Conservation (phyloP, 2,888 invertebrate species). For the Neria commutata region DNA sequence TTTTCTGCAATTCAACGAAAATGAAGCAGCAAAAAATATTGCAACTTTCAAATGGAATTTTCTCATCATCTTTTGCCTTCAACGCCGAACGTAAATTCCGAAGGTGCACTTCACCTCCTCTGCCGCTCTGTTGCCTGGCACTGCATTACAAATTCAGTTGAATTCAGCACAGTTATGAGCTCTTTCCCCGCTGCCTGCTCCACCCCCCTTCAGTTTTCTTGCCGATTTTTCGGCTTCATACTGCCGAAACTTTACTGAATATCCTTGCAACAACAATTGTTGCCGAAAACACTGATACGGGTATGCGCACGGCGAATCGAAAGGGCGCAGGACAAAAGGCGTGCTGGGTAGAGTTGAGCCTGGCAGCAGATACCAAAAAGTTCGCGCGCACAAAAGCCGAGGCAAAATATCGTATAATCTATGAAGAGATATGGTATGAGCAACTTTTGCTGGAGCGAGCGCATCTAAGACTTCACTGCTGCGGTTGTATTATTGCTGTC, state of each 20-base stretch:
- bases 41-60: no score
- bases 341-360: background rate
- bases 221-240: background rate
- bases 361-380: background rate
- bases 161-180: no score
- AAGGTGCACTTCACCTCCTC: no score
- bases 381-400: background rate
- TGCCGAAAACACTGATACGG: background rate
- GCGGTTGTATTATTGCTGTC: background rate
- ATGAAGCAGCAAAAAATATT: background rate
- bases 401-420: conserved; percentile 21
- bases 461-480: conserved; percentile 33
- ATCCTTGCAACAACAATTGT: background rate
- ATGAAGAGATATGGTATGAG: no score
- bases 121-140: no score
- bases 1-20: no score
- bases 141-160: no score
- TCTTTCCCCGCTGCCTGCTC: no score
- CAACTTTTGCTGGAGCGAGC: no score
- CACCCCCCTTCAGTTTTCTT: no score
- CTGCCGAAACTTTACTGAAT: background rate
- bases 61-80: no score
- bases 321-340: background rate
- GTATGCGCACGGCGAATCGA: background rate
- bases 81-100: no score